Percentiles rank a stretch among this genome's conserved stretches.
phyloP scores from a whole-genome alignment of 2,888 invertebrate species.

The Zygaena filipendulae region DNA sequence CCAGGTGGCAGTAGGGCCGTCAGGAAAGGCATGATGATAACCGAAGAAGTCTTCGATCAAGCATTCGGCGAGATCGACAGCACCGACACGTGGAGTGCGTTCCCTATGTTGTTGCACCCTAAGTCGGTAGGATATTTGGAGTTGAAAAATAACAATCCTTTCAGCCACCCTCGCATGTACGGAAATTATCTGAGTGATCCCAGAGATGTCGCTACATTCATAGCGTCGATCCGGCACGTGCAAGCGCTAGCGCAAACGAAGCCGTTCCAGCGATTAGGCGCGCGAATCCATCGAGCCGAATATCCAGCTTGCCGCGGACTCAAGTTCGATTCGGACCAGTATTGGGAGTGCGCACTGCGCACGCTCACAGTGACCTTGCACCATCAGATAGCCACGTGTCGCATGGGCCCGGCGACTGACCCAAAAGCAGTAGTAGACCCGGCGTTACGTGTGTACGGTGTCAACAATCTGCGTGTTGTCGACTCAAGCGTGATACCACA shows the following conservation, averaged over 20 bases:
- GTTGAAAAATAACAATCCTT: slow-evolving; percentile 78
- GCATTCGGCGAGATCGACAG: slow-evolving; percentile 66
- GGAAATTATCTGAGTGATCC: slow-evolving; percentile 81
- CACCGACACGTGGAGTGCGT: slow-evolving; percentile 69
- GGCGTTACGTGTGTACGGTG: slow-evolving; percentile 70
- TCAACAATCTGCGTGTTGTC: slow-evolving; percentile 70
- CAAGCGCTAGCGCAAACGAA: slow-evolving; percentile 67
- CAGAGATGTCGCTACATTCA: slow-evolving; percentile 66
- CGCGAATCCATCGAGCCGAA: slow-evolving; percentile 57
- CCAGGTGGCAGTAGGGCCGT: slow-evolving; percentile 43
- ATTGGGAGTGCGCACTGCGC: slow-evolving; percentile 76
- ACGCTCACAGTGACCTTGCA: slow-evolving; percentile 71
- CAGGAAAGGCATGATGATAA: slow-evolving; percentile 65
- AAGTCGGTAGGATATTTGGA: slow-evolving; percentile 76
- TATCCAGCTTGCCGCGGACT: slow-evolving; percentile 61
- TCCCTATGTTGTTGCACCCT: slow-evolving; percentile 79
- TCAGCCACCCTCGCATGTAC: slow-evolving; percentile 79
- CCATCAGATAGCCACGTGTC: slow-evolving; percentile 75
- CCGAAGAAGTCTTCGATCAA: slow-evolving; percentile 60
- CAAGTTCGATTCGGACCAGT: slow-evolving; percentile 69
- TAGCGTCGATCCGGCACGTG: slow-evolving; percentile 71
- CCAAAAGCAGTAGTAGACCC: slow-evolving; percentile 73
- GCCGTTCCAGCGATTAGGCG: slow-evolving; percentile 68
- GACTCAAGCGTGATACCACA: slow-evolving; percentile 77
- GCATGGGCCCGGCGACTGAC: slow-evolving; percentile 75